Evolutionary conservation across 1,140 invertebrate genomes (phyloP).

Genomic region (Hydropsyche tenuis): DNA sequence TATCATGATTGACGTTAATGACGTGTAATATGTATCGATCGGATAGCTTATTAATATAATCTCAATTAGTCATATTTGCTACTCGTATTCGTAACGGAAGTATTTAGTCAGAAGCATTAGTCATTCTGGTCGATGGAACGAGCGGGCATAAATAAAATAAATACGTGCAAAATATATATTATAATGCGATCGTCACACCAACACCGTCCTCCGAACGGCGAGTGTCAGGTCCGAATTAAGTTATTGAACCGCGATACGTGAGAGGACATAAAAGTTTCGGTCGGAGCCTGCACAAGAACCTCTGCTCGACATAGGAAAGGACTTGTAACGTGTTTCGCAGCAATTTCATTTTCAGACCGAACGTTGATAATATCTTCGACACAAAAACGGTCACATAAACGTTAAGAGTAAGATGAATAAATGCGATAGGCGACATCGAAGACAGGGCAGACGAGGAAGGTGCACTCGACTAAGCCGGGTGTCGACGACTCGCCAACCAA

Average conservation of each 20-base stretch:
- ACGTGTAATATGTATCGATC: constrained; percentile 13
- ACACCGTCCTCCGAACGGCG: constrained; percentile 6
- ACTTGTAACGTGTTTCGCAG: constrained; percentile 18
- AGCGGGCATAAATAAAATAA: not conserved
- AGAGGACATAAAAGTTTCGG: constrained; percentile 37
- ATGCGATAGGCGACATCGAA: constrained; percentile 30
- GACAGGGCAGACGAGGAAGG: constrained; percentile 3
- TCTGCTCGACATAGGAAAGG: not conserved
- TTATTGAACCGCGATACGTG: constrained; percentile 40
- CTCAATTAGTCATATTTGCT: constrained; percentile 10
- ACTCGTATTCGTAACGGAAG: not conserved
- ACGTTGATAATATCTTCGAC: constrained; percentile 39
- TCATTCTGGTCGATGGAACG: not conserved
- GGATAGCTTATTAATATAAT: constrained; percentile 9
- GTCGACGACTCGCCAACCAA: constrained; percentile 1
- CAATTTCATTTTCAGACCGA: constrained; percentile 48
- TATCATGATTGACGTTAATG: constrained; percentile 7
- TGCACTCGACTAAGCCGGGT: not conserved
- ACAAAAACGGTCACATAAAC: constrained; percentile 40
- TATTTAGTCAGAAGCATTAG: not conserved
- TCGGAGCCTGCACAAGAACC: not conserved
- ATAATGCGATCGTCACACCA: not conserved
- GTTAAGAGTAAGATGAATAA: constrained; percentile 38
- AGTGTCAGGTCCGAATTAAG: constrained; percentile 45
- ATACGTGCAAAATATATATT: not conserved